These are phyloP conservation scores for Carcina quercana DNA, from an alignment of 2,888 invertebrate species.

Conservation along the genomic window DNA sequence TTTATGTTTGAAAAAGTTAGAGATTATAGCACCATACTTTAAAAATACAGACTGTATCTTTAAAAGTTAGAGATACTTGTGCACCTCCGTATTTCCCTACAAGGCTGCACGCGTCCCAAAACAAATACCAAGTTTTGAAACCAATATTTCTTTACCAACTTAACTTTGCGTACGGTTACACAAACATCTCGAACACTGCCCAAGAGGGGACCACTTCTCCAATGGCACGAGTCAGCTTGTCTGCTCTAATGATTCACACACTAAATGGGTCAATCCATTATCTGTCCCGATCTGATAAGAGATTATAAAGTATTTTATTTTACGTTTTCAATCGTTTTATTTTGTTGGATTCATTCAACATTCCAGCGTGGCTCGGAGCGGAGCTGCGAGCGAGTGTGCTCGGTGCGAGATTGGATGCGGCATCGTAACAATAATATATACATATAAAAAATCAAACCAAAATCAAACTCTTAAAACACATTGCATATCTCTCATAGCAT, in stretches of 20 bases:
- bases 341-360: conserved; percentile 42
- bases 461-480: no score
- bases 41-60: no score
- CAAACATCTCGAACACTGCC: background rate
- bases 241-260: conserved; percentile 46
- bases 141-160: conserved; percentile 3
- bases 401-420: conserved; percentile 27
- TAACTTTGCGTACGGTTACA: conserved; percentile 5
- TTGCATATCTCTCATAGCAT: no score
- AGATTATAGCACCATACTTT: no score
- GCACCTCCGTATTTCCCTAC: conserved; percentile 32
- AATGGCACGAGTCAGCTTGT: conserved; percentile 24
- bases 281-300: conserved; percentile 64
- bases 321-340: conserved; percentile 40
- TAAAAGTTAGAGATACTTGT: no score
- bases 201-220: conserved; percentile 8
- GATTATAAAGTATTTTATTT: conserved; percentile 45
- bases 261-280: conserved; percentile 69
- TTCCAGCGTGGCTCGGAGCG: conserved; percentile 35
- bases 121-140: conserved; percentile 10
- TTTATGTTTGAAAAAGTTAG: no score
- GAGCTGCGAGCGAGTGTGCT: background rate
- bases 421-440: no score
- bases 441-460: no score
- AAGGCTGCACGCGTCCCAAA: no score